Base-by-base conservation (phyloP, 2,888 invertebrate species). In the Megastigmus dorsalis region DNA sequence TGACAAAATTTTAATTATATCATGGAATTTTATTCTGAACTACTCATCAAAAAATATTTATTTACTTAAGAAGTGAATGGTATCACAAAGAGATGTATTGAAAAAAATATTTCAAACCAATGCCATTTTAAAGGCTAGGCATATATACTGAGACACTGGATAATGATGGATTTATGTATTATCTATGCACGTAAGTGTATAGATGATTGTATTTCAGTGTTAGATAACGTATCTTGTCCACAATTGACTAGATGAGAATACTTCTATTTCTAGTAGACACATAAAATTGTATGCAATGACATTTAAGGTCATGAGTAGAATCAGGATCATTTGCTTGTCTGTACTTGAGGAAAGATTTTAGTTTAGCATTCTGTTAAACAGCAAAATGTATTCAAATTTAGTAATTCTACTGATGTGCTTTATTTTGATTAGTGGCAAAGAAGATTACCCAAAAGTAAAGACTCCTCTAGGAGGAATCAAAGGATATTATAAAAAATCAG, bases 401-500 rank as follows among this genome's bases (percentile, higher is more conserved):
- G 0, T 66, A n/a, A 9, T 72, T 65, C 23, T 73, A 13, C 54
- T 69, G 15, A 0, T 60, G 20, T 60, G n/a, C 48, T 60, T 15
- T 41, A 9, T 67, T 52, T 45, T 55, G 30, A 57, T 62, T n/a
- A 45, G 57, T 65, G n/a, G 55, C 13, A 15, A 55, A 54, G 38
- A 70, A 48, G 48, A 73, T 28, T 54, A 76, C n/a, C 84, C 84
- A 3, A 78, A 65, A 28, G 79, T 84, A 0, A 77, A 78, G 72
- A 85, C 82, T 48, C 79, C 83, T 9, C 69, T 82, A 9, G 85
- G 85, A 62, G 77, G 67, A 3, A 74, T 85, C 23, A 79, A 67
- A 50, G 85, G 85, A 20, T 83, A 82, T 15, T 78, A 82, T 67
- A 81, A 83, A 65, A 54, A 66, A 18, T 85, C 86, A 1, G 77